These are phyloP conservation scores for Panagrolaimus sp. DNA, from an alignment of 1,140 invertebrate genomes.

Conservation along the genomic window DNA sequence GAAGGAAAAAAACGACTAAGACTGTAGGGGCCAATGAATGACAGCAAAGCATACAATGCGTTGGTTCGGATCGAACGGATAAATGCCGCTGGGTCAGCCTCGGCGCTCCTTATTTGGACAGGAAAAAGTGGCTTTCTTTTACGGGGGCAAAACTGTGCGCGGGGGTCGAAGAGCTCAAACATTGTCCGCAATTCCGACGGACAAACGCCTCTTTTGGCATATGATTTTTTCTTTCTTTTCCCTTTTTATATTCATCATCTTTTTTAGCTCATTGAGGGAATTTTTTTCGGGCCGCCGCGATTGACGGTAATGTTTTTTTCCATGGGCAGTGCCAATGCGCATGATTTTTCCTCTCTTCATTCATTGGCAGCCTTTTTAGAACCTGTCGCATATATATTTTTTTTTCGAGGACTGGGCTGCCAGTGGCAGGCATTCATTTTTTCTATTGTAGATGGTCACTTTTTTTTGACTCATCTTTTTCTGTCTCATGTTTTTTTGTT, in stretches of 20 bases:
- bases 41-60: too few relatives aligned
- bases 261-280: conserved; percentile 1
- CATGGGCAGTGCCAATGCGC: conserved; percentile 14
- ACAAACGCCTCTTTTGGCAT: not conserved
- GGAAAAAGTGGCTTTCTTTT: not conserved
- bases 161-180: not conserved
- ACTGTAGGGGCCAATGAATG: too few relatives aligned
- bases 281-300: not conserved
- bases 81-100: conserved; percentile 16
- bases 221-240: too few relatives aligned
- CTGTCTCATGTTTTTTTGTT: not conserved
- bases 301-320: conserved; percentile 9
- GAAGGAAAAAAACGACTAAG: too few relatives aligned
- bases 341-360: not conserved
- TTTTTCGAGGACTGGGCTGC: conserved; percentile 11
- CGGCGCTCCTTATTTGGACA: conserved; percentile 6
- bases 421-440: not conserved
- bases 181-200: not conserved
- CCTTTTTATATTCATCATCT: too few relatives aligned
- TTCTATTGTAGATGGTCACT: conserved; percentile 1
- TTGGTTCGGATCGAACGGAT: not conserved
- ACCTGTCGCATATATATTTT: not conserved
- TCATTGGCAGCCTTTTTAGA: too few relatives aligned
- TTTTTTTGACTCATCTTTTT: not conserved
- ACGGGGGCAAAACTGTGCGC: not conserved